Base-by-base conservation (phyloP, 1,140 invertebrate genomes). In the Arctopsyche grandis region DNA sequence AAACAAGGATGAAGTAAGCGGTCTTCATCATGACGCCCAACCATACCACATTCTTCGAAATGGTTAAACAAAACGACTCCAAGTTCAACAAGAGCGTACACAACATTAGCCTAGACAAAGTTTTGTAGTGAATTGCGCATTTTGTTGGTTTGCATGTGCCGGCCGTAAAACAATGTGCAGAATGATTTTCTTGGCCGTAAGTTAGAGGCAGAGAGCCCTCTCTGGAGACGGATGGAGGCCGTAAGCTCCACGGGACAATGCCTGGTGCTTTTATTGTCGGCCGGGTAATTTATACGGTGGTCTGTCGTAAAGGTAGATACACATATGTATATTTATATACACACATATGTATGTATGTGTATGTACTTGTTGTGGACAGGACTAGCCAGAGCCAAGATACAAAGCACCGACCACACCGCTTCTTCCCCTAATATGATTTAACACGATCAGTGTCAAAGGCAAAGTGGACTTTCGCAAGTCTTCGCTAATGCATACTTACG, bases 281-380 rank as follows among this genome's bases (percentile, higher is more conserved):
- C 22, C 38, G 74, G 78, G 78, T 79, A 79, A 79, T 79, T 79
- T 79, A 79, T 79, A 79, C 73, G 63, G 78, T 56, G 78, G 78
- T 77, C 19, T 48, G 21, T 24, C 24, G 76, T 9, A 77, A 69
- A 26, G 16, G 63, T 38, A 52, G 3, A 52, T 52, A 52, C 12
- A 52, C 12, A 52, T 52, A 52, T 52, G 12, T 52, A 52, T 52
- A 52, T 52, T 5, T 52, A 52, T 52, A 52, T 52, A 12, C 12
- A 46, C 12, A 46, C 12, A 46, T 46, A 46, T 46, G 12, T 46
- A 46, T 46, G 12, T 46, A 46, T 46, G 12, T 46, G 12, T 46
- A 46, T 46, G 12, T 46, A 46, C 12, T 7, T 46, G 12, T 63
- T 5, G 21, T 66, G 14, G 63, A 26, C 14, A 26, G 29, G 1